phyloP scores from a whole-genome alignment of 2,888 invertebrate genomes.

The Oscheius sp. region DNA sequence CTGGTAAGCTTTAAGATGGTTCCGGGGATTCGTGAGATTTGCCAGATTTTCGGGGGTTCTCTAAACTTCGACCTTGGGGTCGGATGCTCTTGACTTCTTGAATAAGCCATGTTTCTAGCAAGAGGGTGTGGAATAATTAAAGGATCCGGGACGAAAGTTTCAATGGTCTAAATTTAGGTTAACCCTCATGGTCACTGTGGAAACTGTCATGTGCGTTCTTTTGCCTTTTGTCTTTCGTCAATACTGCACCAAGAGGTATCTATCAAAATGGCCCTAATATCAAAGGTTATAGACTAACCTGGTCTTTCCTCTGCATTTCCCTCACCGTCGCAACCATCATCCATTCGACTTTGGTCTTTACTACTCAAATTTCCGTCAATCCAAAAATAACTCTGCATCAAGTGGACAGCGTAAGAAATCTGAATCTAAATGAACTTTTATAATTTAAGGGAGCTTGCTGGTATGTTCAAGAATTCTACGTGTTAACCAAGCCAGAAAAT shows the following conservation, averaged over 20 bases:
- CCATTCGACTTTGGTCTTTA: constrained; percentile 43
- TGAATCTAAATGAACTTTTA: background rate
- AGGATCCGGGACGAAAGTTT: background rate
- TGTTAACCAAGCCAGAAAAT: constrained; percentile 39
- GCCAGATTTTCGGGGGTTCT: background rate
- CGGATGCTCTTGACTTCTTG: constrained; percentile 1
- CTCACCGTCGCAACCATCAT: constrained; percentile 43
- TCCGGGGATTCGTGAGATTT: background rate
- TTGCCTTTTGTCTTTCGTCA: constrained; percentile 67
- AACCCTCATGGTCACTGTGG: constrained; percentile 67
- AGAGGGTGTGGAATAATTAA: constrained; percentile 7
- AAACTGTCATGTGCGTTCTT: constrained; percentile 68
- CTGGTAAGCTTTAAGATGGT: constrained; percentile 49
- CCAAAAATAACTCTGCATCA: constrained; percentile 26
- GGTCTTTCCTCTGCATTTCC: constrained; percentile 47
- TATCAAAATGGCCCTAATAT: background rate
- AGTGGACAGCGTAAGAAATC: constrained; percentile 5
- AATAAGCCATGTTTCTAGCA: constrained; percentile 14
- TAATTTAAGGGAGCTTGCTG: constrained; percentile 42
- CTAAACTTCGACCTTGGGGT: background rate
- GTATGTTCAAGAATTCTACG: constrained; percentile 45
- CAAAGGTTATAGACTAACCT: constrained; percentile 43
- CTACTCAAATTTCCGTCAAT: constrained; percentile 30
- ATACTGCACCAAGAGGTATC: constrained; percentile 61
- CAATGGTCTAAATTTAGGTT: constrained; percentile 47